These are phyloP conservation scores for Asteroscopus sphinx DNA, from an alignment of 2,888 invertebrate genomes.

Conservation along the genomic window DNA sequence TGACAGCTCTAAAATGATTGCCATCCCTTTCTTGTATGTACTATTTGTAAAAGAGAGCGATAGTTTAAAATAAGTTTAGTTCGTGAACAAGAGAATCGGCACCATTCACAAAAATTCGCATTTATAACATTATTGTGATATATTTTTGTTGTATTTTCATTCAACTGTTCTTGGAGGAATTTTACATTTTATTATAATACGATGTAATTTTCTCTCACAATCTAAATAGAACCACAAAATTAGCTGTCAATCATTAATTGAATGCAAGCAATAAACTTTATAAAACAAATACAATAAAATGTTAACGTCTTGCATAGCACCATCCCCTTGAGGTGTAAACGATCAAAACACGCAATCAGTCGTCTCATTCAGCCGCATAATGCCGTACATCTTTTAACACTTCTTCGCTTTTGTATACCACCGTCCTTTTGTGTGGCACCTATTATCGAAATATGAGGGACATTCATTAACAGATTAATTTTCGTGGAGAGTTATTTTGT, in stretches of 20 bases:
- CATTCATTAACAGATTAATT: constrained; percentile 52
- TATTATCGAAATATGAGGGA: constrained; percentile 62
- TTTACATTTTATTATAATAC: not conserved
- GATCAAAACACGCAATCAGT: constrained; percentile 84
- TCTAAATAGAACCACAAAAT: constrained; percentile 1
- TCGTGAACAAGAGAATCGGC: no score
- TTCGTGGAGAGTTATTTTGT: constrained; percentile 19
- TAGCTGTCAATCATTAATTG: constrained; percentile 1
- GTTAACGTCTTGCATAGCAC: constrained; percentile 51
- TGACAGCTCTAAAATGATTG: no score
- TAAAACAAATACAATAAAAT: constrained; percentile 12
- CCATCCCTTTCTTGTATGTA: no score
- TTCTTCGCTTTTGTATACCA: constrained; percentile 69
- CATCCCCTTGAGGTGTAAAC: constrained; percentile 64
- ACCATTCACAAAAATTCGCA: no score
- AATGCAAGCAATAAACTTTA: not conserved
- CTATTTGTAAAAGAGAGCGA: no score
- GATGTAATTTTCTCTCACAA: not conserved
- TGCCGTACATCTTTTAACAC: constrained; percentile 83
- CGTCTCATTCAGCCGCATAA: constrained; percentile 78
- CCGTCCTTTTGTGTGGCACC: constrained; percentile 67
- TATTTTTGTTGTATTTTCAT: no score
- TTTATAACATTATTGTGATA: no score
- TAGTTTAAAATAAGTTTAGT: no score
- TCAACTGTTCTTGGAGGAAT: not conserved